phyloP scores from a whole-genome alignment of 2,888 invertebrate genomes.

The Chymomyza caudatula region DNA sequence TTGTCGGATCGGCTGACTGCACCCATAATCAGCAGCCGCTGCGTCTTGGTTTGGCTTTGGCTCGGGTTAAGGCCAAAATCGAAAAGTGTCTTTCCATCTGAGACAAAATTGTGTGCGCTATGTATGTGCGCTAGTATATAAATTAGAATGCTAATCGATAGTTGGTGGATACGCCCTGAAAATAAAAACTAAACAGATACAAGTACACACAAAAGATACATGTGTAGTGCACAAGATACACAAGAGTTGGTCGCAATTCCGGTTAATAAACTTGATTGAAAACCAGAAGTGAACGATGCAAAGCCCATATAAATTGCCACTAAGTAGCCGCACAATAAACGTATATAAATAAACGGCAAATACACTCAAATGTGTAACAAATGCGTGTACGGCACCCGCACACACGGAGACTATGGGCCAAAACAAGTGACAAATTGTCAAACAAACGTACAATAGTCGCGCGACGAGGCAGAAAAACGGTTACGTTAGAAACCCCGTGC shows the following conservation, averaged over 20 bases:
- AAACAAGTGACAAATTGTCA: slow-evolving; percentile 60
- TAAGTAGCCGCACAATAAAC: slow-evolving; percentile 46
- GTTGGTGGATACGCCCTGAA: slow-evolving; percentile 64
- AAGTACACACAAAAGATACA: slow-evolving; percentile 2
- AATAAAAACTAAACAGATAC: slow-evolving; percentile 16
- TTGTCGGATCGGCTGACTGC: slow-evolving; percentile 40
- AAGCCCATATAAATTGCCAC: slow-evolving; percentile 56
- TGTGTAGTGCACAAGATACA: slow-evolving; percentile 4
- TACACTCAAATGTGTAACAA: slow-evolving; percentile 60
- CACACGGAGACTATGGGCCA: neutral
- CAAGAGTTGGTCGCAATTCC: slow-evolving; percentile 49
- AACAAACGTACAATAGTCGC: slow-evolving; percentile 51
- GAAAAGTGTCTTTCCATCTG: slow-evolving; percentile 5
- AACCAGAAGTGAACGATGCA: slow-evolving; percentile 62
- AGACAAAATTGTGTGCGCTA: slow-evolving; percentile 12
- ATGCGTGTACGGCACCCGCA: slow-evolving; percentile 48
- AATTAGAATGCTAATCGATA: slow-evolving; percentile 72
- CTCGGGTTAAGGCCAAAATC: slow-evolving; percentile 42
- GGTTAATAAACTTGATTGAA: slow-evolving; percentile 73
- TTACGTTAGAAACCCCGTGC: neutral
- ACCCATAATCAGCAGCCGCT: slow-evolving; percentile 46
- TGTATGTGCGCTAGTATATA: slow-evolving; percentile 62
- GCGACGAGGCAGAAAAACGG: slow-evolving; percentile 11
- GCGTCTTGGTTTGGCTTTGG: neutral
- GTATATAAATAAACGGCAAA: neutral